These are phyloP conservation scores for Arge pagana DNA, from an alignment of 2,888 invertebrate species.

Conservation along the genomic window DNA sequence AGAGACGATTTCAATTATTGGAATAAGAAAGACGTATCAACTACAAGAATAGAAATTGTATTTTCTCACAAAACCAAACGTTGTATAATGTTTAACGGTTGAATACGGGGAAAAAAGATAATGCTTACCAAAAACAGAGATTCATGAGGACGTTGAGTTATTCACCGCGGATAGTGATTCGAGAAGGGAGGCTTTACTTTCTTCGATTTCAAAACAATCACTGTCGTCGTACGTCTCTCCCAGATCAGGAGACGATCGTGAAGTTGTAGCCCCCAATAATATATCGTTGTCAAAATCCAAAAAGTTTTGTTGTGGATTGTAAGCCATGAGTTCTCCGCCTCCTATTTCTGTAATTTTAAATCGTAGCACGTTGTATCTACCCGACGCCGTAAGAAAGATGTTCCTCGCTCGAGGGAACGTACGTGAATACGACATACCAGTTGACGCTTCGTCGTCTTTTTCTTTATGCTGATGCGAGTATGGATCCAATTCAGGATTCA, in stretches of 20 bases:
- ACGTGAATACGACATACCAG: slow-evolving; percentile 31
- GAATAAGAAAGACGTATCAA: not conserved
- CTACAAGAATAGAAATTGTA: not conserved
- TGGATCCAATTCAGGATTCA: slow-evolving; percentile 52
- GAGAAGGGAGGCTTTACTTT: slow-evolving; percentile 44
- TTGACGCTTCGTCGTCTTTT: slow-evolving; percentile 43
- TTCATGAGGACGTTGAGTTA: slow-evolving; percentile 7
- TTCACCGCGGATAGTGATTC: slow-evolving; percentile 40
- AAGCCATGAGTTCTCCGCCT: slow-evolving; percentile 51
- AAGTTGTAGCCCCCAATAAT: slow-evolving; percentile 37
- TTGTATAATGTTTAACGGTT: no score
- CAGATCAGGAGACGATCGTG: slow-evolving; percentile 34
- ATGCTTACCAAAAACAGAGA: slow-evolving; percentile 14
- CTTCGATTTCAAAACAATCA: slow-evolving; percentile 42
- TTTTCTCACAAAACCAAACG: not conserved
- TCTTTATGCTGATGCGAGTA: slow-evolving; percentile 33
- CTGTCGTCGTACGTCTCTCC: slow-evolving; percentile 30
- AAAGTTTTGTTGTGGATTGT: slow-evolving; percentile 44
- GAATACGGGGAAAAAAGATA: no score
- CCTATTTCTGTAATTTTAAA: slow-evolving; percentile 34
- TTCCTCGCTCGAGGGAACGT: no score
- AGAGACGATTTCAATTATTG: slow-evolving; percentile 14
- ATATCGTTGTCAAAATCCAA: slow-evolving; percentile 51
- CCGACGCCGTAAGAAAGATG: no score
- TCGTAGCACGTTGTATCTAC: not conserved